Evolutionary conservation across 2,113 vertebrate genomes (phyloP).

Genomic region (Ophiodon elongatus): DNA sequence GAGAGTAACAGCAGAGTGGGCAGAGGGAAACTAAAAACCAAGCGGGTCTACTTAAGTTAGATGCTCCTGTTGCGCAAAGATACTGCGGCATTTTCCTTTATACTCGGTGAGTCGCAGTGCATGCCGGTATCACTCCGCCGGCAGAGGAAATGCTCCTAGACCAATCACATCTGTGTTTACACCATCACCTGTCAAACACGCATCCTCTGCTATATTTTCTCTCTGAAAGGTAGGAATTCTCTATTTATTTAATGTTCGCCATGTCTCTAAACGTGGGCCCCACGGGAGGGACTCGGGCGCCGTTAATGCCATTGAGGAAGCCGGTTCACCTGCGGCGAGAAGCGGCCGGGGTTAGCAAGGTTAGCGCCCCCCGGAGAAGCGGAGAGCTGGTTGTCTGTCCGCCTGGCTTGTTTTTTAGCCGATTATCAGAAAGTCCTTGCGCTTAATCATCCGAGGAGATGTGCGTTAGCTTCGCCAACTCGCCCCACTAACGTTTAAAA

Average conservation of each 20-base stretch:
- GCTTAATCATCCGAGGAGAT: constrained; percentile 62
- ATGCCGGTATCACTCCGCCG: constrained; percentile 65
- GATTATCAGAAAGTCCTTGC: constrained; percentile 77
- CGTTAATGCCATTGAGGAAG: not conserved
- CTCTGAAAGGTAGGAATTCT: constrained; percentile 76
- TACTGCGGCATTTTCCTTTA: constrained; percentile 81
- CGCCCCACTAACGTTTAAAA: too few relatives aligned
- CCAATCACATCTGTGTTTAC: constrained; percentile 84
- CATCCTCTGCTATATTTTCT: constrained; percentile 68
- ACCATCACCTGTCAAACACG: constrained; percentile 81
- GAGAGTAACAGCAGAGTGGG: not conserved
- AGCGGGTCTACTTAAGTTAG: constrained; percentile 66
- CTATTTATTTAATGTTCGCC: not conserved
- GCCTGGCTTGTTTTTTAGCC: constrained; percentile 72
- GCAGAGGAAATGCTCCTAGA: constrained; percentile 74
- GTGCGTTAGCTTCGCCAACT: constrained; percentile 41
- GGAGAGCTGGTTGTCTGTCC: constrained; percentile 61
- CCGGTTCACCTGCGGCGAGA: not conserved
- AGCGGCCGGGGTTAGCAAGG: constrained; percentile 45
- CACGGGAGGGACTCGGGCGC: not conserved
- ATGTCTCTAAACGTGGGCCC: not conserved
- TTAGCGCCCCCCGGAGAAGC: constrained; percentile 70
- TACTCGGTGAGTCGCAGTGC: constrained; percentile 57
- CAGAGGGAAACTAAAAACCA: rapidly evolving
- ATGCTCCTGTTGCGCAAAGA: constrained; percentile 75